phyloP scores from a whole-genome alignment of 2,797 vertebrate species.

The Chelon labrosus region DNA sequence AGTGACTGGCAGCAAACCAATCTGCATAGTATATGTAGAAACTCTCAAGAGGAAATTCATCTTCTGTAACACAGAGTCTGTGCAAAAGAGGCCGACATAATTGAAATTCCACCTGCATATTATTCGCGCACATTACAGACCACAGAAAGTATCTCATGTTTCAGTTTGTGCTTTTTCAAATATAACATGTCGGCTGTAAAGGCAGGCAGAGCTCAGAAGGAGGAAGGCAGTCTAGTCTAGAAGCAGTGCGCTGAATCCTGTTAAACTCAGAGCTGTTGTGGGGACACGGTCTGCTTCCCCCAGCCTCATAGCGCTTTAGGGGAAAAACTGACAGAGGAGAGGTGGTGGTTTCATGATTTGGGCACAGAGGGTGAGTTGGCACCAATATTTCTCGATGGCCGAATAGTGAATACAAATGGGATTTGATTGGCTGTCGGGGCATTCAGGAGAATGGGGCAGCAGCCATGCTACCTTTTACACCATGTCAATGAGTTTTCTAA shows the following conservation, averaged over 20 bases:
- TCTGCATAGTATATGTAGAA: neutral
- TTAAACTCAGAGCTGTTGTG: constrained; percentile 53
- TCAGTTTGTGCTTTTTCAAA: constrained; percentile 47
- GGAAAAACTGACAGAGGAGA: constrained; percentile 44
- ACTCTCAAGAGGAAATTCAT: constrained; percentile 9
- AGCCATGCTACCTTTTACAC: constrained; percentile 33
- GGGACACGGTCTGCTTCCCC: constrained; percentile 60
- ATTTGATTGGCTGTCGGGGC: constrained; percentile 62
- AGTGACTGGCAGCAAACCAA: neutral
- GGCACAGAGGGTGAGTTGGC: constrained; percentile 56
- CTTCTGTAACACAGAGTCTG: constrained; percentile 7
- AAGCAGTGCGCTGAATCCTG: constrained; percentile 67
- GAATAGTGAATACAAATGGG: constrained; percentile 57
- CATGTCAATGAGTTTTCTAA: constrained; percentile 65
- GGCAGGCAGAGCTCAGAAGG: constrained; percentile 34
- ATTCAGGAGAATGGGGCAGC: constrained; percentile 26
- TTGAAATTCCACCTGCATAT: constrained; percentile 53
- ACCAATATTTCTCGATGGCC: constrained; percentile 49
- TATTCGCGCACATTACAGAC: constrained; percentile 37
- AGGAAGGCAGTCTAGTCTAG: constrained; percentile 32
- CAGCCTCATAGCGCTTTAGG: constrained; percentile 45
- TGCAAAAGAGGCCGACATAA: constrained; percentile 12
- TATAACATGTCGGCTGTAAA: constrained; percentile 37
- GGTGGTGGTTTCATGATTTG: constrained; percentile 55
- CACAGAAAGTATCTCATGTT: constrained; percentile 30